Evolutionary conservation across 1,140 invertebrate species (phyloP).

Genomic region (Thereuonema tuberculata): DNA sequence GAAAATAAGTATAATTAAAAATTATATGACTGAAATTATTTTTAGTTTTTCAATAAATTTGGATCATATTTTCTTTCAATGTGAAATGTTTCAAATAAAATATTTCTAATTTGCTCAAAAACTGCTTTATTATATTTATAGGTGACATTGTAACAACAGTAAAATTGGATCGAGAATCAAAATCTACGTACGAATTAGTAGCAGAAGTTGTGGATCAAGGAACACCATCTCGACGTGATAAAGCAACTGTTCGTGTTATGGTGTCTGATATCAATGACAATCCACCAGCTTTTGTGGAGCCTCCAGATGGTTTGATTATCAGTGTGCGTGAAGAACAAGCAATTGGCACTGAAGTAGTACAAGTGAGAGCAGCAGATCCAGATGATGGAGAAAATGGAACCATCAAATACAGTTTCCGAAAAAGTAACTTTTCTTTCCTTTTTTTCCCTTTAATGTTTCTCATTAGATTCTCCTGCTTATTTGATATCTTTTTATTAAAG

Average conservation of each 20-base stretch:
- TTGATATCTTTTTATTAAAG: no score
- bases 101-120: not conserved
- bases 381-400: constrained; percentile 78
- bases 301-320: constrained; percentile 68
- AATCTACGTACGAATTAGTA: constrained; percentile 59
- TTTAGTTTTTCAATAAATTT: no score
- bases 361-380: constrained; percentile 66
- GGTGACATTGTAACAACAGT: constrained; percentile 71
- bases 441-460: no score
- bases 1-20: no score
- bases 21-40: no score
- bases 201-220: constrained; percentile 77
- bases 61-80: no score
- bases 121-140: constrained; percentile 26
- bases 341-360: constrained; percentile 65
- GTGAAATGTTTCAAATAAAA: no score
- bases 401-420: constrained; percentile 70
- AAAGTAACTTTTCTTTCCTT: constrained; percentile 43
- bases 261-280: constrained; percentile 84
- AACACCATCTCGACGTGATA: constrained; percentile 50
- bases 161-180: constrained; percentile 66
- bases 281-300: constrained; percentile 70
- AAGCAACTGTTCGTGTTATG: constrained; percentile 55
- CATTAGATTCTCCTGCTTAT: no score
- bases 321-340: constrained; percentile 77